phyloP scores from a whole-genome alignment of 2,797 vertebrate species.

The Pristis pectinata region DNA sequence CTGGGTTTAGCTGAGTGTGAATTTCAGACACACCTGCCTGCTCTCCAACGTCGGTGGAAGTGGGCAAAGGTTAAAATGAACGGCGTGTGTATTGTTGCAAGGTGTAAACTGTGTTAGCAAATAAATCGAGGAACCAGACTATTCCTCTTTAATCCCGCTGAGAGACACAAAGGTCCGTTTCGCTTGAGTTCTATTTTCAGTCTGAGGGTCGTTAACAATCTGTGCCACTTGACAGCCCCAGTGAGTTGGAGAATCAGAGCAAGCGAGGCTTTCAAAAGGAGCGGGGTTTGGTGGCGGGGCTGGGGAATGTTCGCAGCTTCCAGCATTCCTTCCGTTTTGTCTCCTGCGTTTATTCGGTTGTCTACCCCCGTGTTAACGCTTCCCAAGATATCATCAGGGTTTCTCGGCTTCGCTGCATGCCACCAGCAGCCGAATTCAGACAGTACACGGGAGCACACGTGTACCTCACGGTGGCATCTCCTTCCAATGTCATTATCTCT shows the following conservation, averaged over 20 bases:
- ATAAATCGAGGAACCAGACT: background rate
- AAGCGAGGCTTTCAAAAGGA: background rate
- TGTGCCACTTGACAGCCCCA: too few relatives aligned
- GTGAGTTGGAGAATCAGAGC: background rate
- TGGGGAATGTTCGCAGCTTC: background rate
- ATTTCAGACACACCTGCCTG: background rate
- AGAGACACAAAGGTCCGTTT: background rate
- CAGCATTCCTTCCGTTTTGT: background rate
- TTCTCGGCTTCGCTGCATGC: background rate
- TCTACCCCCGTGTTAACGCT: background rate
- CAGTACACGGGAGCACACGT: constrained; percentile 37
- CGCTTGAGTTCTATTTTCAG: background rate
- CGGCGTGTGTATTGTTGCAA: background rate
- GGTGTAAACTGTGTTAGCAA: too few relatives aligned
- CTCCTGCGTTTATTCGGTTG: background rate
- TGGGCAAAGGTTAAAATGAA: constrained; percentile 42
- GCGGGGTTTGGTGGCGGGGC: background rate
- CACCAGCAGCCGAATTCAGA: background rate
- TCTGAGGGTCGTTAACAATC: too few relatives aligned
- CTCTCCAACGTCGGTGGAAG: constrained; percentile 33
- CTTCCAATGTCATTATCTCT: constrained; percentile 39
- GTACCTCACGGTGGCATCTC: constrained; percentile 42
- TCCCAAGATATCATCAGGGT: background rate
- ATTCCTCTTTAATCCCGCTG: background rate
- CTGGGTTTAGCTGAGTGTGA: background rate